Base-by-base conservation (phyloP, 2,888 invertebrate species). In the Apamea sordens region DNA sequence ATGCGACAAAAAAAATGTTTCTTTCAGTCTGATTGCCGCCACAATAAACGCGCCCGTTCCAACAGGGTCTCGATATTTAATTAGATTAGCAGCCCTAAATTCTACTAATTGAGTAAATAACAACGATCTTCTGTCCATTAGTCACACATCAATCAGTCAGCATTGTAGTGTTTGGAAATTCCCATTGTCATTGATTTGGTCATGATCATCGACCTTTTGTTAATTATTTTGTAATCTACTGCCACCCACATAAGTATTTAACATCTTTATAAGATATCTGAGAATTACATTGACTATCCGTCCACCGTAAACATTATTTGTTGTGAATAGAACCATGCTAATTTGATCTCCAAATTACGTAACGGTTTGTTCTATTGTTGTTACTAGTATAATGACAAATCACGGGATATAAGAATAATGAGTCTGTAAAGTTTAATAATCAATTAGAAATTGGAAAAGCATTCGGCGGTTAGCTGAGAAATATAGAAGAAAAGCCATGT, bases 221-320 rank as follows among this genome's bases (percentile, higher is more conserved):
- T 74, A 11, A 6, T 44, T 68, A 1, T 64, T n/a, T 32, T 76
- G 32, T n/a, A 76, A 44, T 15, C n/a, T 18, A 50, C n/a, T 36
- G 11, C n/a, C 8, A 44, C 32, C n/a, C 41, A n/a, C 44, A 13
- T 41, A 41, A 41, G 41, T 28, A 21, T 44, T 32, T 36, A 28
- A 28, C 5, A 1, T 21, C 2, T 2, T 32, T 44, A 8, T 21
- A 28, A 21, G 1, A 77, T 78, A 15, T 47, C 21, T 15, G 7
- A 10, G 32, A 77, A 78, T 44, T 10, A 44, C 4, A 41, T 76
- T 76, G 28, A 63, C 36, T 41, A 21, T 24, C 41, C 11, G 32
- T 24, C 6, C 21, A 28, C 18, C 24, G 18, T 53, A 50, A 32
- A 50, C 28, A 21, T 21, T 24, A 50, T 41, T 59, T 50, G 15